Evolutionary conservation across 2,797 vertebrate species (phyloP).

Genomic region (Halcyon smyrnensis): DNA sequence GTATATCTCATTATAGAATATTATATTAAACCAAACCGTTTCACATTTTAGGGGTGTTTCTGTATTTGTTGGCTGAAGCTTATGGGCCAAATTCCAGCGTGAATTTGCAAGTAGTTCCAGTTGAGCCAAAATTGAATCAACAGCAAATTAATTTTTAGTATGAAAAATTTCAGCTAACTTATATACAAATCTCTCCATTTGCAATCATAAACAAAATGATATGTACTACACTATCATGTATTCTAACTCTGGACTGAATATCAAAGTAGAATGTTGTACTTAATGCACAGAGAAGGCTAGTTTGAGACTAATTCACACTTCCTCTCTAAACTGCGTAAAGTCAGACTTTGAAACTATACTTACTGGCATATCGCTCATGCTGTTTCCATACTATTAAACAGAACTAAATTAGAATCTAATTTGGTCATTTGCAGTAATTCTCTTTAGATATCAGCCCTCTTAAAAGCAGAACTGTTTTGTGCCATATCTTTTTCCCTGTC

Average conservation of each 20-base stretch:
- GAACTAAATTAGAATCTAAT: background rate
- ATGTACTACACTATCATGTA: background rate
- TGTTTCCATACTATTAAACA: background rate
- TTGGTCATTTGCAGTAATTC: background rate
- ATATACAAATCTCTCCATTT: background rate
- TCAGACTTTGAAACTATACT: background rate
- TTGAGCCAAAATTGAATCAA: background rate
- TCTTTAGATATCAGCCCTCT: background rate
- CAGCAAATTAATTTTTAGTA: background rate
- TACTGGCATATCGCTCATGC: background rate
- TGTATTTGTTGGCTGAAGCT: background rate
- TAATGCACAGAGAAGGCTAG: background rate
- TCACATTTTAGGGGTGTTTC: background rate
- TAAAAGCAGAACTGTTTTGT: background rate
- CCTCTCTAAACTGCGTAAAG: background rate
- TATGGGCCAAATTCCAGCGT: background rate
- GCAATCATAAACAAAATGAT: background rate
- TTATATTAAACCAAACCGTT: background rate
- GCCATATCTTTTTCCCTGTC: background rate
- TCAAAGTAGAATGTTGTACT: background rate
- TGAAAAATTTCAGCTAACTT: background rate
- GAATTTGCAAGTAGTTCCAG: background rate
- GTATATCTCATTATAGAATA: background rate
- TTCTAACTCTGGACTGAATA: background rate
- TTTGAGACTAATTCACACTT: background rate